Evolutionary conservation across 2,888 invertebrate genomes (phyloP), one percentile per base, ranked within the genome.

Genomic region (Craniophora ligustri): DNA sequence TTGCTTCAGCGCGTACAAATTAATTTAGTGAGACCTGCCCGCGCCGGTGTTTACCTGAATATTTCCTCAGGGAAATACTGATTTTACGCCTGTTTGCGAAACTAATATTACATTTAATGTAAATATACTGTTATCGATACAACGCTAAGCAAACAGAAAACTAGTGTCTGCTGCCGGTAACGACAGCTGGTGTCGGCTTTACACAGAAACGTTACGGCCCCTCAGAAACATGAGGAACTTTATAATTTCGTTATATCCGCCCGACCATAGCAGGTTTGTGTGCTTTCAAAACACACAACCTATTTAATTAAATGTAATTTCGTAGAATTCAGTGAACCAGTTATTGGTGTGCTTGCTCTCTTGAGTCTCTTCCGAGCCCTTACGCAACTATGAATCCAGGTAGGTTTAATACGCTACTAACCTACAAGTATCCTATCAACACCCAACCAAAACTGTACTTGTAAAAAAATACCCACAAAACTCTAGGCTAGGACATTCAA

Each of bases 1-100:
- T 62, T 48, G 32, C 50, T 50, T 63, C 30, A 50, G 41, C 57
- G 53, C 58, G 46, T 35, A 44, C 54, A 55, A 62, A 72, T 72
- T 69, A 67, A 69, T 72, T 58, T 46, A 63, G 47, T 38, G 34
- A 21, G 40, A 48, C 35, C 30, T 60, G 44, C 14, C 44, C 50
- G 39, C 35, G 8, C 21, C 49, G 31, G 3, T 53, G 62, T 48
- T 67, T 63, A 47, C 61, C 47, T 41, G 32, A 56, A 59, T 44
- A 56, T 53, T 53, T 53, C 47, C 46, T 40, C n/a, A 28, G 36
- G 42, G 57, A 45, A 45, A 35, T 51, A 36, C 11, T 41, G 53
- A 50, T 53, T 47, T 49, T 34, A 23, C 46, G 40, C 30, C n/a
- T 19, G 49, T 62, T 67, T 50, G 30, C 36, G 5, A 18, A 51